Percentiles rank a stretch among this genome's conserved stretches.
Evolutionary conservation across 2,797 vertebrate genomes (phyloP).

Genomic region (Otolemur crassicaudatus): DNA sequence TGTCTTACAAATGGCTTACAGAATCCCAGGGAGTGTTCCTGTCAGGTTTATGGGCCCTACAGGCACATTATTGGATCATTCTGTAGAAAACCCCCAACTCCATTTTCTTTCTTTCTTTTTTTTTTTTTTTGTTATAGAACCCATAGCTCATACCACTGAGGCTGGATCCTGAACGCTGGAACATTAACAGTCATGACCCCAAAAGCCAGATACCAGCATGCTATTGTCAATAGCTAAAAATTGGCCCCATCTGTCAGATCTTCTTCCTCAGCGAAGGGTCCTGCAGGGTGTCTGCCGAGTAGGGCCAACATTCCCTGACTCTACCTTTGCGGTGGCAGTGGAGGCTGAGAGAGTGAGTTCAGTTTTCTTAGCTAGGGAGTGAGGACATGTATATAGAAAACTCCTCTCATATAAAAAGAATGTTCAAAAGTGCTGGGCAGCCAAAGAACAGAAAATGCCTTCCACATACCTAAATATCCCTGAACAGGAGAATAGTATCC

Average conservation of each 20-base stretch:
- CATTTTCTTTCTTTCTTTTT: no score
- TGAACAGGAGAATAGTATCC: neutral
- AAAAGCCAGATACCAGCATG: neutral
- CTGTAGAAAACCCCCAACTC: neutral
- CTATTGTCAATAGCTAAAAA: neutral
- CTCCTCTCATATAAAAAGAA: neutral
- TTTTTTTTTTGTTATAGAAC: neutral
- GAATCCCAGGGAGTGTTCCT: neutral
- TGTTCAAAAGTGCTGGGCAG: neutral
- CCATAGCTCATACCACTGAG: neutral
- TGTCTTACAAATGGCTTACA: neutral
- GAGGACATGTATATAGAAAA: neutral
- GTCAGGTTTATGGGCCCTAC: neutral
- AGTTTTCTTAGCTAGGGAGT: neutral
- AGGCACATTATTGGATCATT: fast-evolving
- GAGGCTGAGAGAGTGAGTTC: neutral
- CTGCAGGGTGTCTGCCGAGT: neutral
- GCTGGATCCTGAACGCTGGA: fast-evolving
- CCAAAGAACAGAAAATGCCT: neutral
- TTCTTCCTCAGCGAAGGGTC: neutral
- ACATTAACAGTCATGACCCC: neutral
- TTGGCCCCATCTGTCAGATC: neutral
- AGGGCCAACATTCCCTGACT: neutral
- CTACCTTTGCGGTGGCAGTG: neutral
- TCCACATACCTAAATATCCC: neutral